Evolutionary conservation across 2,797 vertebrate species (phyloP), one percentile per base, ranked within the genome.

Genomic region (Sternarchorhynchus goeldii): DNA sequence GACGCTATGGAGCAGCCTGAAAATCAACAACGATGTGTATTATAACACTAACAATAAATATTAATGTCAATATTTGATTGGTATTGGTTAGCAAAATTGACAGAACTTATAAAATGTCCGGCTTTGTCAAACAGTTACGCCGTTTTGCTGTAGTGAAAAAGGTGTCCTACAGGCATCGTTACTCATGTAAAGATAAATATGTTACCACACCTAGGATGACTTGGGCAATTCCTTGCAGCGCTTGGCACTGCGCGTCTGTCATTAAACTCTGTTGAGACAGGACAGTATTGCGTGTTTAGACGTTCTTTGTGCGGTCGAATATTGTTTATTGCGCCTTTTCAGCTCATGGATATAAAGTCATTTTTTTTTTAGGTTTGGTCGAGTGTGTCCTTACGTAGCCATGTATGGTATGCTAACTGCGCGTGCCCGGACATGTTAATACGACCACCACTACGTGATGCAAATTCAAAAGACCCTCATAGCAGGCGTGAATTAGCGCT

Each of bases 331-430:
- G 45, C n/a, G 7, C 31, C 25, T 14, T 25, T 8, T 50, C 16
- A 70, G n/a, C 4, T 34, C 29, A 20, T 67, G 34, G 34, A 2
- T 14, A 12, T 50, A 14, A 50, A 12, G 12, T 12, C 8, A 7
- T 36, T 7, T 36, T 65, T 67, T 36, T 39, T 66, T 66, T 39
- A 45, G 64, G 64, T 67, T 39, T 18, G 39, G 64, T 45, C 3
- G 3, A 67, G 64, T 6, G 64, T 41, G 36, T 29, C 14, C 25
- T 25, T 25, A 59, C 86, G 39, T 82, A 4, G 65, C 91, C 91
- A 88, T 93, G 85, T 92, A 92, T 67, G 92, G 90, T 76, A 83
- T 76, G 66, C 25, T 32, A 34, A 81, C 83, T 86, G 79, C 68
- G 72, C 10, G 34, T 14, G 39, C 56, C 82, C 75, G 6, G 77